These are phyloP conservation scores for Drosophila austrosaltans DNA, from an alignment of 2,888 invertebrate genomes.

Conservation along the genomic window DNA sequence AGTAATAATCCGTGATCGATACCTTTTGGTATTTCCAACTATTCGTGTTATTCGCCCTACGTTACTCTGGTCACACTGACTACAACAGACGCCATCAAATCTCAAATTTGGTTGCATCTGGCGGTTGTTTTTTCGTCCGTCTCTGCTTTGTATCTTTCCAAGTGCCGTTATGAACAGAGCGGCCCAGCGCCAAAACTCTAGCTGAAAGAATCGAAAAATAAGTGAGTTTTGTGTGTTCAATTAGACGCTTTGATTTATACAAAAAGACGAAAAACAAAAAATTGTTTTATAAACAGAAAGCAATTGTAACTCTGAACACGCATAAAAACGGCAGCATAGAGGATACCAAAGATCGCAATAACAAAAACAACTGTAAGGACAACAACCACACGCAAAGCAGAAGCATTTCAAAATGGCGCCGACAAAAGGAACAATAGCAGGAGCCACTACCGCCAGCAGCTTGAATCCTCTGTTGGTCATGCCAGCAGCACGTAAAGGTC, in stretches of 20 bases:
- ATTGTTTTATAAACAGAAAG: conserved; percentile 22
- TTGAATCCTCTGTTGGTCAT: conserved; percentile 60
- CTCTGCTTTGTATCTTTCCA: conserved; percentile 64
- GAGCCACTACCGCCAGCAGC: conserved; percentile 56
- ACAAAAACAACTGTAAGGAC: conserved; percentile 29
- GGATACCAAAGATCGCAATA: conserved; percentile 21
- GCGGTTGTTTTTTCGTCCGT: conserved; percentile 62
- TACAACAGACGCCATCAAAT: conserved; percentile 8
- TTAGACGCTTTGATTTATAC: conserved; percentile 27
- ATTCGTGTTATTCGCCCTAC: neutral
- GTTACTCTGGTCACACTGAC: neutral
- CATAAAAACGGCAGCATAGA: conserved; percentile 1
- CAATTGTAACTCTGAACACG: conserved; percentile 23
- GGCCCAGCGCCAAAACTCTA: conserved; percentile 65
- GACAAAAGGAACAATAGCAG: conserved; percentile 78
- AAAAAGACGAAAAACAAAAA: conserved; percentile 15
- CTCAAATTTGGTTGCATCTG: conserved; percentile 27
- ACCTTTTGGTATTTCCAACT: neutral
- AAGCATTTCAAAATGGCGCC: conserved; percentile 81
- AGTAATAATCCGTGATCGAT: neutral
- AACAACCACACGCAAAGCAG: conserved; percentile 38
- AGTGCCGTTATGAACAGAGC: conserved; percentile 74
- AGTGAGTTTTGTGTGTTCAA: conserved; percentile 50
- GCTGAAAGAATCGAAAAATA: conserved; percentile 44
- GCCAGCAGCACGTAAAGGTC: conserved; percentile 69